Evolutionary conservation across 1,140 invertebrate genomes (phyloP).

Genomic region (Neoseiulus cucumeris): DNA sequence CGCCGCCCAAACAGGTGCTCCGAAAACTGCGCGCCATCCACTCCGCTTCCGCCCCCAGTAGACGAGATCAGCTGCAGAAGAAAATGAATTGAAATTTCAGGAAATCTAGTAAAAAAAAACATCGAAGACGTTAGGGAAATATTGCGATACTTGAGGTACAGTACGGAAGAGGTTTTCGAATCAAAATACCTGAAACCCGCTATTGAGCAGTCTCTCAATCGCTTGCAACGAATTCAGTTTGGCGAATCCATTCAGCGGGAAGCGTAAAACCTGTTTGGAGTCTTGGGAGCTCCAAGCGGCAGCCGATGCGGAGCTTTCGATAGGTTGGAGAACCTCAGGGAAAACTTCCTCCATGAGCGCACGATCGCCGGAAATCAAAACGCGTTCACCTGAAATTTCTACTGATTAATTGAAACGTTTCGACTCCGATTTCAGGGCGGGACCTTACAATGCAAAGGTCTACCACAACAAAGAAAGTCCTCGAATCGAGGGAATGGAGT

Average conservation of each 20-base stretch:
- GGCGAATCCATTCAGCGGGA: slow-evolving; percentile 76
- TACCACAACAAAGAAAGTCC: no score
- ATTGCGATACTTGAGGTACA: not conserved
- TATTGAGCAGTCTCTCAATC: slow-evolving; percentile 62
- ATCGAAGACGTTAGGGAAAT: not conserved
- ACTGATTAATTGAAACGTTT: slow-evolving; percentile 53
- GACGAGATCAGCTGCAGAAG: not conserved
- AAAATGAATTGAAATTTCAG: not conserved
- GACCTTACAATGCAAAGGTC: no score
- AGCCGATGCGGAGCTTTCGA: slow-evolving; percentile 55
- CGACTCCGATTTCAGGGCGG: slow-evolving; percentile 60
- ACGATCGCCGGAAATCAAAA: slow-evolving; percentile 30
- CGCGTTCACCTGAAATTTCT: slow-evolving; percentile 26
- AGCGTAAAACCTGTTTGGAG: slow-evolving; percentile 60
- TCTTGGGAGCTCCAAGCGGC: slow-evolving; percentile 66
- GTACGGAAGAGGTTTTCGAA: not conserved
- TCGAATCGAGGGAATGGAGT: no score
- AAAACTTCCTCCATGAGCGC: slow-evolving; percentile 40
- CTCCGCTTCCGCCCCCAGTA: not conserved
- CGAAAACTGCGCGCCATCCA: not conserved
- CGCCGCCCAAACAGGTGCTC: not conserved
- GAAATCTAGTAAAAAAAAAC: not conserved
- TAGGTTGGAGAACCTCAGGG: slow-evolving; percentile 61
- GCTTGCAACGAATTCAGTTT: slow-evolving; percentile 76
- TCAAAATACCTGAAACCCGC: slow-evolving; percentile 43